These are phyloP conservation scores for Glaucopsyche alexis DNA, from an alignment of 2,888 invertebrate genomes.

Conservation along the genomic window DNA sequence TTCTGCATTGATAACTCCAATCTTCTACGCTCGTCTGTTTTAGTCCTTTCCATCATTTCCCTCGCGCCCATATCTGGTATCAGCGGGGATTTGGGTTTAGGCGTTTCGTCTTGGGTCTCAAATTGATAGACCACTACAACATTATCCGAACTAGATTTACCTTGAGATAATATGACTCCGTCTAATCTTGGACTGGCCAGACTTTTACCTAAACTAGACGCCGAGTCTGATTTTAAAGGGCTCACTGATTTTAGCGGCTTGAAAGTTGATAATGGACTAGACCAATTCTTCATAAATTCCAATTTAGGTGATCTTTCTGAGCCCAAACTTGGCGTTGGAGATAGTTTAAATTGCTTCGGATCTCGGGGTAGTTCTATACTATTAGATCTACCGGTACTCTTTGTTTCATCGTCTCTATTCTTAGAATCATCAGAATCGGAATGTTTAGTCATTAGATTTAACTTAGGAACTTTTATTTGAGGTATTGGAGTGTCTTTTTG, in stretches of 20 bases:
- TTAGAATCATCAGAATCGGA: conserved; percentile 64
- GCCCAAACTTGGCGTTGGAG: conserved; percentile 58
- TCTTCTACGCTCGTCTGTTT: conserved; percentile 61
- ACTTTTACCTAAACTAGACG: conserved; percentile 56
- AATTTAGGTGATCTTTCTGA: conserved; percentile 61
- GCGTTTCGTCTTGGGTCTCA: conserved; percentile 60
- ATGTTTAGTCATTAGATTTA: conserved; percentile 58
- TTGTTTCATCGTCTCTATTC: conserved; percentile 52
- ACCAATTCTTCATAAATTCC: conserved; percentile 63
- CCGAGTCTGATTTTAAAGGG: conserved; percentile 63
- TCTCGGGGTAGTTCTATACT: conserved; percentile 53
- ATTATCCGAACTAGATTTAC: conserved; percentile 67
- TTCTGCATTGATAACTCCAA: conserved; percentile 68
- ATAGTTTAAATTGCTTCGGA: conserved; percentile 54
- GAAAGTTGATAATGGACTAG: conserved; percentile 61
- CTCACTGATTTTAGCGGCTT: conserved; percentile 57
- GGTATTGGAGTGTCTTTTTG: conserved; percentile 54
- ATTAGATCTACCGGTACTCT: conserved; percentile 47
- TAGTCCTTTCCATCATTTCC: conserved; percentile 68
- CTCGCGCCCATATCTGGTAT: conserved; percentile 65
- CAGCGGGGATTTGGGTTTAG: conserved; percentile 61
- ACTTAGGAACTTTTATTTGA: conserved; percentile 67
- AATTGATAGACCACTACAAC: conserved; percentile 74
- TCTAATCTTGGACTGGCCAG: conserved; percentile 65
- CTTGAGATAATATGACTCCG: conserved; percentile 71